Conservation (phyloP, 2,113 vertebrate species). For the Trichechus manatus region DNA sequence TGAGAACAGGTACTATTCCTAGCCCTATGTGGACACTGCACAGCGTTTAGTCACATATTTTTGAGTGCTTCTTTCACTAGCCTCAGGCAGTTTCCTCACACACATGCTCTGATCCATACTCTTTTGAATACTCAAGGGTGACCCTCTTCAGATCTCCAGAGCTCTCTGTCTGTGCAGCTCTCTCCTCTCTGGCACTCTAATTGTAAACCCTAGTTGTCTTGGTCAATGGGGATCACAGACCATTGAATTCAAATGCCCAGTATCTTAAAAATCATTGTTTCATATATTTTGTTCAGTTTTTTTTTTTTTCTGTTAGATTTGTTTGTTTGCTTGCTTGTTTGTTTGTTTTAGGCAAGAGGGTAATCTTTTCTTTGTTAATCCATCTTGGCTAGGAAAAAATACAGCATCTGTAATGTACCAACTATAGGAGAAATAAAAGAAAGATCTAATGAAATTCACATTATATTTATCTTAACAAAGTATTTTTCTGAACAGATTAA, state of each 20-base stretch:
- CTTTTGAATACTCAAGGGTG: not conserved
- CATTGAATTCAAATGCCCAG: not conserved
- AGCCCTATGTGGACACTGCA: not conserved
- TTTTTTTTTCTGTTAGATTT: too few relatives aligned
- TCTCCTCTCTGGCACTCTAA: not conserved
- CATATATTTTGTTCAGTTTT: not conserved
- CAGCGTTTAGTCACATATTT: not conserved
- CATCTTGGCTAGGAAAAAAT: not conserved
- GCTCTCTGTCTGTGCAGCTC: not conserved
- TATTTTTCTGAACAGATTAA: not conserved
- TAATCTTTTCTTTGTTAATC: not conserved
- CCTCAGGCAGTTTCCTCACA: not conserved
- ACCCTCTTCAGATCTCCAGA: not conserved
- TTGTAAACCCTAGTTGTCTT: not conserved
- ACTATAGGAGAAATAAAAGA: not conserved
- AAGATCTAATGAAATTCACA: not conserved
- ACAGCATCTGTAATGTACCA: not conserved
- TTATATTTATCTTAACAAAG: not conserved
- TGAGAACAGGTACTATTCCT: not conserved
- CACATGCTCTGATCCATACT: not conserved
- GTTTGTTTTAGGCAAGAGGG: not conserved
- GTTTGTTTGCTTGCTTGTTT: too few relatives aligned
- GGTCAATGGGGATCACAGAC: not conserved
- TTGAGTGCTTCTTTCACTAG: not conserved
- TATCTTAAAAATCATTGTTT: slow-evolving; percentile 12